Evolutionary conservation across 2,888 invertebrate species (phyloP).

Genomic region (Heteropelma amictum): DNA sequence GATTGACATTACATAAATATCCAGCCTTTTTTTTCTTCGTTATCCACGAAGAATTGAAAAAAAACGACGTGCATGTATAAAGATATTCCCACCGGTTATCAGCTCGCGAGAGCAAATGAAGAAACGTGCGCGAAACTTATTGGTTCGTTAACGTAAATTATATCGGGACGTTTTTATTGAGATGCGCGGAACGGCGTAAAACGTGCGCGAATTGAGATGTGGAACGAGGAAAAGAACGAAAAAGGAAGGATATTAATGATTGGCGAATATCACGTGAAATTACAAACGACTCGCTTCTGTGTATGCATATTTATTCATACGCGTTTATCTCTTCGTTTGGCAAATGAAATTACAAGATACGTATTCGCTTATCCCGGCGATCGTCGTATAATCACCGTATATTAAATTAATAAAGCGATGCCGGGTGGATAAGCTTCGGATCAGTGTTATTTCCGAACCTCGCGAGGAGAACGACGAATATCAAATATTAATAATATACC

Average conservation of each 20-base stretch:
- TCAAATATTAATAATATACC: conserved; percentile 43
- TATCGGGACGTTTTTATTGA: conserved; percentile 18
- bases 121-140: conserved; percentile 18
- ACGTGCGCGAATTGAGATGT: conserved; percentile 38
- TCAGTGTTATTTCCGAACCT: background rate
- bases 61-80: no score
- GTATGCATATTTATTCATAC: conserved; percentile 24
- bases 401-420: conserved; percentile 50
- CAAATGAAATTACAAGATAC: conserved; percentile 47
- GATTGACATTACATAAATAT: background rate
- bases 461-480: conserved; percentile 7
- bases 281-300: conserved; percentile 33
- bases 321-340: conserved; percentile 26
- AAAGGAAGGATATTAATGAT: conserved; percentile 38
- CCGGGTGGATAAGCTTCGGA: conserved; percentile 38
- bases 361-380: conserved; percentile 47
- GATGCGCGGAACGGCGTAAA: background rate
- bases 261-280: conserved; percentile 43
- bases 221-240: conserved; percentile 20
- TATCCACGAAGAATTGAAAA: background rate
- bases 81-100: background rate
- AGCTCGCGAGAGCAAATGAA: background rate
- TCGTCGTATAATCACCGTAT: conserved; percentile 29
- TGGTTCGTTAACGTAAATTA: conserved; percentile 45
- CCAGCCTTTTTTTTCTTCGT: background rate